Conservation (phyloP, 23 tunicate species). For the Styela clava region DNA sequence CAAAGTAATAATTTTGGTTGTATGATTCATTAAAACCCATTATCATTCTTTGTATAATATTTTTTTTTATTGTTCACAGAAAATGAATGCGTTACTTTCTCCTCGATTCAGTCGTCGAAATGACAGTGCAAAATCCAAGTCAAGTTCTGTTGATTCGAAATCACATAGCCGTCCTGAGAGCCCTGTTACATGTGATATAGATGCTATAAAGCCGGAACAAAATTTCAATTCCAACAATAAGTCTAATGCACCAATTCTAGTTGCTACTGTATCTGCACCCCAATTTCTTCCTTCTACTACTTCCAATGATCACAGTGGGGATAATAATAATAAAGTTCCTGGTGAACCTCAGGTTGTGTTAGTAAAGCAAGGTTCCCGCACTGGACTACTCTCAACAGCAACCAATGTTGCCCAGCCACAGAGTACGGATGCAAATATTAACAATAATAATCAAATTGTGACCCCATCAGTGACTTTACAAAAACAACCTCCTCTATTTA, state of each 20-base stretch:
- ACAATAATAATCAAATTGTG: constrained; percentile 23
- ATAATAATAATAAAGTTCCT: background rate
- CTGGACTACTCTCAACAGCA: constrained; percentile 4
- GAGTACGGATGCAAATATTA: constrained; percentile 13
- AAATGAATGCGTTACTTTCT: constrained; percentile 55
- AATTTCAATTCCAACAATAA: background rate
- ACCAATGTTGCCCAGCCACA: background rate
- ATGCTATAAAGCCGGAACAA: background rate
- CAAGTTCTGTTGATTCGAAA: constrained; percentile 21
- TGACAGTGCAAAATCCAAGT: constrained; percentile 50
- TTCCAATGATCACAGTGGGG: constrained; percentile 34
- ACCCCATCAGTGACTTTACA: background rate
- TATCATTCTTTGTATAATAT: too few species aligned
- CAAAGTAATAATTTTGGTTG: too few species aligned
- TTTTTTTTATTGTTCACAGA: too few species aligned
- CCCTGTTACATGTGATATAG: background rate
- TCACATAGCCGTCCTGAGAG: constrained; percentile 15
- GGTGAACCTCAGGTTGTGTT: constrained; percentile 15
- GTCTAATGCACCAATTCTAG: background rate
- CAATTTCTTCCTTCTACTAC: background rate
- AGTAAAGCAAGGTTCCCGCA: constrained; percentile 18
- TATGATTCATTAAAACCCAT: too few species aligned
- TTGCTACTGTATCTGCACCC: background rate
- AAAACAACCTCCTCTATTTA: background rate
- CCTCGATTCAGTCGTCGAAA: constrained; percentile 40